Base-by-base conservation (phyloP, 2,797 vertebrate species). In the Syndactyla subalaris region DNA sequence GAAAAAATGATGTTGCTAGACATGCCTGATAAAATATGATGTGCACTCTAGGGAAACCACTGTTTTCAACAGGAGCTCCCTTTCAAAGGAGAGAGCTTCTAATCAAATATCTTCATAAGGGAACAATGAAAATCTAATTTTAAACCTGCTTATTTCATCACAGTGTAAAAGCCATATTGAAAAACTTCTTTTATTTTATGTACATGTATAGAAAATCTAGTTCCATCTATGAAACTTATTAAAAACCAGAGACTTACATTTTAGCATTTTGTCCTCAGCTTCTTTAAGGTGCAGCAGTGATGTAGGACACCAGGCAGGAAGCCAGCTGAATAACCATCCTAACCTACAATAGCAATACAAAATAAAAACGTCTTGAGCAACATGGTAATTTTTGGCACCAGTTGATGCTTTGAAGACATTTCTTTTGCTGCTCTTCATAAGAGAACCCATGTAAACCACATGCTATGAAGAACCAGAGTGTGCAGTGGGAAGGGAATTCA, bases 301-400 rank as follows among this genome's bases (percentile, higher is more conserved):
- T 3, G 98, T 99, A 30, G 99, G 99, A 94, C 99, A 99, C 99
- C 99, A 99, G 18, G 99, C 97, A 26, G 99, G 99, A 89, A 99
- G 98, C 99, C 99, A 99, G 93, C 95, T 98, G 71, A 98, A 98
- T 83, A 99, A 97, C 99, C 99, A 99, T 95, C 99, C 99, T 86
- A 98, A 98, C 98, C 99, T 99, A 86, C 14, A 95, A 91, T 2
- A 92, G 71, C 27, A 96, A 89, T 16, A 91, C 68, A 86, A 29
- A 81, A 92, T 6, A 87, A 87, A 79, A 55, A 87, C 6, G 34
- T 32, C 61, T 57, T 85, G 30, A 94, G 74, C 15, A 61, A 58
- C 27, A 24, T 0, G 3, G 38, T 7, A 63, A 59, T 43, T 77
- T 63, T 79, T 85, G 73, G 45, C 52, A 83, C 27, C 43, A 49